Base-by-base conservation (phyloP, 1,140 invertebrate species). In the Drosophila ogumai region DNA sequence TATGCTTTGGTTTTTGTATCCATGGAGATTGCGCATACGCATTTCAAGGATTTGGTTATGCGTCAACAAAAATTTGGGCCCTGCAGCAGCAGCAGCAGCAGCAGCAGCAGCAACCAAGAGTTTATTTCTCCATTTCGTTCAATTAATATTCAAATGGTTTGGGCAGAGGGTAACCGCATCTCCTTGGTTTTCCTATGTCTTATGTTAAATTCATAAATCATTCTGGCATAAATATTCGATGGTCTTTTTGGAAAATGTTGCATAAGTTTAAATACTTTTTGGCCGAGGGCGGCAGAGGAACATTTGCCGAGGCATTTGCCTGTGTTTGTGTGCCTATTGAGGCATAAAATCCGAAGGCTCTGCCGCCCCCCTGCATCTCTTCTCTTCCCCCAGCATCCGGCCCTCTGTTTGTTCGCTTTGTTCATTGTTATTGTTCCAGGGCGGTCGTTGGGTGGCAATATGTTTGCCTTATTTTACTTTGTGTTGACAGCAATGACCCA, bases 401-500 rank as follows among this genome's bases (percentile, higher is more conserved):
- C 15, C 22, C 40, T 75, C 32, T 15, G 47, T 75, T 15, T 31
- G 36, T 12, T 49, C 49, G 59, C 41, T 43, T 59, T 76, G 57
- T 59, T 49, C 43, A 58, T 49, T 77, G 79, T 69, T 81, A 69
- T 80, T 75, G 67, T 60, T 82, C 46, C 58, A 54, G 64, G 47
- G 65, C 58, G 75, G 50, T 54, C 52, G 56, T 73, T 50, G 57
- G 49, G 44, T 38, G 78, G 65, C 69, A 81, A 86, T 86, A 86
- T 84, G 84, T 88, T 88, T 87, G 84, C 74, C 79, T 87, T 88
- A 87, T 90, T 90, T 84, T 68, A 84, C 84, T 90, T 84, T 85
- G 85, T 90, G 84, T 90, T 88, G 84, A 88, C 84, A 84, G 84
- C 84, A 79, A 72, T 88, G 84, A 88, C 84, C 84, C 84, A 88